Percentiles rank a stretch among this genome's conserved stretches.
These are phyloP conservation scores for Hydrolagus affinis DNA, from an alignment of 2,113 vertebrate genomes.

Conservation along the genomic window DNA sequence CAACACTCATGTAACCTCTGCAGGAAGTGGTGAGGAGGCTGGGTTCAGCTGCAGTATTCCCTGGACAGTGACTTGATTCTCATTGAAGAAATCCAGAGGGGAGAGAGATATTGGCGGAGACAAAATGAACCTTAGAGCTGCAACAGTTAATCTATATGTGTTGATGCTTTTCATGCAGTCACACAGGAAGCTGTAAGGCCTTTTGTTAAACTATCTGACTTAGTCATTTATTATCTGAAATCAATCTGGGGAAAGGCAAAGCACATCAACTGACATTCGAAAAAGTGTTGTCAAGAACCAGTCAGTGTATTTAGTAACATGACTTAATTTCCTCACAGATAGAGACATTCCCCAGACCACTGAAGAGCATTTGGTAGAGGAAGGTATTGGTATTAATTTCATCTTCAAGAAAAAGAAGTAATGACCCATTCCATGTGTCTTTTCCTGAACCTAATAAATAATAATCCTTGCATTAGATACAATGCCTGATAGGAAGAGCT, in stretches of 20 bases:
- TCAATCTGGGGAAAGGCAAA: not conserved
- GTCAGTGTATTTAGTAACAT: not conserved
- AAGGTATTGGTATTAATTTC: conserved; percentile 15
- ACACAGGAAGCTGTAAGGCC: not conserved
- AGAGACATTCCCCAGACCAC: not conserved
- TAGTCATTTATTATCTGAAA: not conserved
- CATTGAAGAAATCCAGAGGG: too few relatives aligned
- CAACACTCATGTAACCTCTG: too few relatives aligned
- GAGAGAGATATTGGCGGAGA: not conserved
- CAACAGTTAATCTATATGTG: not conserved
- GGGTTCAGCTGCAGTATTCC: too few relatives aligned
- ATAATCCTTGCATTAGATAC: too few relatives aligned
- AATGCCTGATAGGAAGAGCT: not conserved
- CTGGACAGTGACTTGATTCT: too few relatives aligned
- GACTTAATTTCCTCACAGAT: conserved; percentile 5
- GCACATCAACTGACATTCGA: not conserved
- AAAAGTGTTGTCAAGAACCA: conserved; percentile 1
- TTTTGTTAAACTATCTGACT: not conserved
- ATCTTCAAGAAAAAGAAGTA: not conserved
- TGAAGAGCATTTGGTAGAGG: not conserved
- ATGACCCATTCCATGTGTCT: not conserved
- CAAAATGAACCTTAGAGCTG: not conserved
- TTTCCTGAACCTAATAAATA: too few relatives aligned
- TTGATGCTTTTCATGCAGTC: not conserved
- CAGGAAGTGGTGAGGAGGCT: too few relatives aligned